A percentile compares a stretch with the other conserved stretches of the same genome.
phyloP scores from a whole-genome alignment of 1,140 invertebrate species.

The Galleria mellonella region DNA sequence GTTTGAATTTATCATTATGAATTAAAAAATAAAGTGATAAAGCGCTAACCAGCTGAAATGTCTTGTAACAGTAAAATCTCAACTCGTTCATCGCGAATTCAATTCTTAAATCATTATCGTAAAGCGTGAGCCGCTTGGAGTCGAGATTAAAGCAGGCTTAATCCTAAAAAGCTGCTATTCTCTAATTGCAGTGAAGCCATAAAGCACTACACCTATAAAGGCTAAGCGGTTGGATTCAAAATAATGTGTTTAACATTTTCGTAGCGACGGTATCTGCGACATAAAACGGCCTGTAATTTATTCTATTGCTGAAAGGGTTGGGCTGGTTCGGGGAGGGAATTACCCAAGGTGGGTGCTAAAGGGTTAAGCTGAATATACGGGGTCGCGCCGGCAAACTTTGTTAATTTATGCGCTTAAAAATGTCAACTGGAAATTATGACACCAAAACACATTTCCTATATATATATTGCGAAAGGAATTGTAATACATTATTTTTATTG shows the following conservation, averaged over 20 bases:
- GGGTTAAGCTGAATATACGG: slow-evolving; percentile 72
- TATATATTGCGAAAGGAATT: slow-evolving; percentile 24
- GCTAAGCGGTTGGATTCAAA: slow-evolving; percentile 69
- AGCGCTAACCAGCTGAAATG: too few species aligned
- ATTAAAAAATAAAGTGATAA: too few species aligned
- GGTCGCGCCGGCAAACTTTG: slow-evolving; percentile 67
- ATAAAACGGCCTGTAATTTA: slow-evolving; percentile 73
- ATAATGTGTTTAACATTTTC: slow-evolving; percentile 73
- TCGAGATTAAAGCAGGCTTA: slow-evolving; percentile 38
- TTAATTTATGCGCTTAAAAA: slow-evolving; percentile 74
- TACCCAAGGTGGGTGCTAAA: slow-evolving; percentile 73
- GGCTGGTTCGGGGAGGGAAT: slow-evolving; percentile 64
- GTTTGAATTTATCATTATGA: too few species aligned
- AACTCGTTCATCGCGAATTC: slow-evolving; percentile 18
- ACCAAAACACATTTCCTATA: slow-evolving; percentile 69
- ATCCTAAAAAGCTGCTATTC: slow-evolving; percentile 62
- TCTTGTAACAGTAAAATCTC: not conserved
- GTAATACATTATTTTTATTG: slow-evolving; percentile 9
- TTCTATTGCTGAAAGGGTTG: slow-evolving; percentile 74
- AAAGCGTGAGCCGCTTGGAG: slow-evolving; percentile 28
- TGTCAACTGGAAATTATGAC: slow-evolving; percentile 73
- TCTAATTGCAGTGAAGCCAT: slow-evolving; percentile 61
- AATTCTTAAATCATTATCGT: slow-evolving; percentile 47
- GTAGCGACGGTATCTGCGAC: slow-evolving; percentile 67
- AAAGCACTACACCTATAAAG: slow-evolving; percentile 66